Evolutionary conservation across 2,113 vertebrate species (phyloP).

Genomic region (Nibea albiflora): DNA sequence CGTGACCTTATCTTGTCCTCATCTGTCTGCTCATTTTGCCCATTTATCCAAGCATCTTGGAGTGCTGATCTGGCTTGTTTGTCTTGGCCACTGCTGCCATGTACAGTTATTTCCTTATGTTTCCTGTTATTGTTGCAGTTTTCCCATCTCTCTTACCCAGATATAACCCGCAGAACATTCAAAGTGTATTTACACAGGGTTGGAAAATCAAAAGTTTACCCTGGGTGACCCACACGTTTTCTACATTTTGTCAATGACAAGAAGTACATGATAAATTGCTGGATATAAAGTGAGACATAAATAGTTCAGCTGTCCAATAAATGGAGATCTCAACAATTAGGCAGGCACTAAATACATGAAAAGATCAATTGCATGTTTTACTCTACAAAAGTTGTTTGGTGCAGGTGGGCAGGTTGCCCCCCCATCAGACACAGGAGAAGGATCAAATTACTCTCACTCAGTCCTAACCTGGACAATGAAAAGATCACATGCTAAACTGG

Average conservation of each 20-base stretch:
- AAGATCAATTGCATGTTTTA: slow-evolving; percentile 1
- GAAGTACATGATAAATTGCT: slow-evolving; percentile 29
- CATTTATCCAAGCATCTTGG: slow-evolving; percentile 51
- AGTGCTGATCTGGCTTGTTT: slow-evolving; percentile 64
- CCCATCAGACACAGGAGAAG: slow-evolving; percentile 19
- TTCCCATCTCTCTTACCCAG: slow-evolving; percentile 64
- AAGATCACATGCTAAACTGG: slow-evolving; percentile 70
- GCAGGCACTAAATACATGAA: not conserved
- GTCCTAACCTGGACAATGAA: slow-evolving; percentile 65
- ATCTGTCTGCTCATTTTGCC: slow-evolving; percentile 64
- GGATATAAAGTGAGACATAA: slow-evolving; percentile 6
- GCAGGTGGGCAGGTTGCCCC: slow-evolving; percentile 11
- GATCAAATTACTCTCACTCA: slow-evolving; percentile 56
- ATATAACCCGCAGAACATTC: slow-evolving; percentile 54
- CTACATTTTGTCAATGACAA: slow-evolving; percentile 35
- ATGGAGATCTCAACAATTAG: slow-evolving; percentile 1
- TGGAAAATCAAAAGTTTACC: slow-evolving; percentile 51
- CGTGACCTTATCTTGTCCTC: slow-evolving; percentile 56
- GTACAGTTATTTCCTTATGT: slow-evolving; percentile 68
- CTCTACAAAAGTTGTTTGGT: slow-evolving; percentile 15
- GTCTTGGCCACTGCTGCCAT: slow-evolving; percentile 63
- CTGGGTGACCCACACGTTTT: slow-evolving; percentile 45
- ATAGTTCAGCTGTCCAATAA: slow-evolving; percentile 20
- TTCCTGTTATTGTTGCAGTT: slow-evolving; percentile 73
- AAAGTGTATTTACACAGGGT: slow-evolving; percentile 36